These are phyloP conservation scores for Jaculus jaculus DNA, from an alignment of 2,113 vertebrate genomes.

Conservation along the genomic window DNA sequence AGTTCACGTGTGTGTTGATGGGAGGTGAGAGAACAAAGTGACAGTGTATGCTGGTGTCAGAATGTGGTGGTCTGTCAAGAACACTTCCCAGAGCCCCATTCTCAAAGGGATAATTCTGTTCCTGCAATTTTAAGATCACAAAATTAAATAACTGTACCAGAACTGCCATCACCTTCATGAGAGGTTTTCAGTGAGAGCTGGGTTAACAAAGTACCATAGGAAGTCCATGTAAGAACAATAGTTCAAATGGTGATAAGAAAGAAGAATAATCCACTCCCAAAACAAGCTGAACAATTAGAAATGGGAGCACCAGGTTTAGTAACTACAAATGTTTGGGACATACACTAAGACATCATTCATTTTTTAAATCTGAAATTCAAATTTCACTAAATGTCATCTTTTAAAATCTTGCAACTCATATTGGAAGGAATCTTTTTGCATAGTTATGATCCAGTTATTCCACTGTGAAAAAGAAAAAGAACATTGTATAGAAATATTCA, in stretches of 20 bases:
- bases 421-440: not conserved
- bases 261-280: conserved; percentile 2
- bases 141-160: conserved; percentile 55
- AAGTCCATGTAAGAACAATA: conserved; percentile 27
- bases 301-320: not conserved
- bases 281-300: not conserved
- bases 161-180: conserved; percentile 43
- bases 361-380: conserved; percentile 29
- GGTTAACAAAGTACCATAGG: conserved; percentile 46
- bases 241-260: conserved; percentile 18
- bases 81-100: conserved; percentile 68
- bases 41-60: conserved; percentile 33
- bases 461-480: not conserved
- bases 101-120: conserved; percentile 65
- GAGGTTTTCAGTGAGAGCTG: conserved; percentile 68
- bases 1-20: conserved; percentile 34
- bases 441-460: conserved; percentile 20
- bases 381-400: not conserved
- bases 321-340: conserved; percentile 45
- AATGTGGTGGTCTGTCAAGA: conserved; percentile 65
- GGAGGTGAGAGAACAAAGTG: conserved; percentile 26
- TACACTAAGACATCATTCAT: not conserved
- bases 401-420: not conserved
- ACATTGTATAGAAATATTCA: not conserved
- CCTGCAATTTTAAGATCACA: conserved; percentile 57